Percentiles rank a stretch among this genome's conserved stretches.
Evolutionary conservation across 2,888 invertebrate species (phyloP).

Genomic region (Amaurobius ferox): DNA sequence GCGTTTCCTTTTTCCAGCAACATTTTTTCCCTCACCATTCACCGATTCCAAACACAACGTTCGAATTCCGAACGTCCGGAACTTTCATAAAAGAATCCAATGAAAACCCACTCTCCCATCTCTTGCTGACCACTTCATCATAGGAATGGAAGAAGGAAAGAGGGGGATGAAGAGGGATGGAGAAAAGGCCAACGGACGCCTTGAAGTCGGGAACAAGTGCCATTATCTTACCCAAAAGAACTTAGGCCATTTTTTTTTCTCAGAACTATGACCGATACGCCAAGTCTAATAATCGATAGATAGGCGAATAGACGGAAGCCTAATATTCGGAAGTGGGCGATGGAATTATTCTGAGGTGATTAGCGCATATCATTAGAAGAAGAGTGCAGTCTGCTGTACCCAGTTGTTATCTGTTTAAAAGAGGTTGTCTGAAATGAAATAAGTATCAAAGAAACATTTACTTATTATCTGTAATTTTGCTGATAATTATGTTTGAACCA

Average conservation of each 20-base stretch:
- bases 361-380: neutral
- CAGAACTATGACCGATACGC: neutral
- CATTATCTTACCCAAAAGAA: slow-evolving; percentile 53
- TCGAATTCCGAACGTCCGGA: slow-evolving; percentile 2
- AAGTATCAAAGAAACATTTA: no score
- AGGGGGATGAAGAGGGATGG: neutral
- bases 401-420: neutral
- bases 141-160: slow-evolving; percentile 21
- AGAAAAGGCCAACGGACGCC: slow-evolving; percentile 38
- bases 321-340: slow-evolving; percentile 14
- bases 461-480: no score
- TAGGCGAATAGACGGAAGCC: neutral
- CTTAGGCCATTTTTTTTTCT: slow-evolving; percentile 26
- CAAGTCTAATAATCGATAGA: slow-evolving; percentile 5
- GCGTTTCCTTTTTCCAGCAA: neutral
- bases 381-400: neutral
- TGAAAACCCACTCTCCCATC: slow-evolving; percentile 18
- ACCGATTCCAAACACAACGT: neutral
- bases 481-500: no score
- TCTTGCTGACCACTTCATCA: slow-evolving; percentile 53
- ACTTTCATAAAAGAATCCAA: slow-evolving; percentile 11
- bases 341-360: slow-evolving; percentile 5
- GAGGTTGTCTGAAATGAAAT: no score
- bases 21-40: neutral
- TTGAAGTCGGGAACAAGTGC: slow-evolving; percentile 68